Conservation (phyloP, 2,888 invertebrate species). For the Drosophila austrosaltans region DNA sequence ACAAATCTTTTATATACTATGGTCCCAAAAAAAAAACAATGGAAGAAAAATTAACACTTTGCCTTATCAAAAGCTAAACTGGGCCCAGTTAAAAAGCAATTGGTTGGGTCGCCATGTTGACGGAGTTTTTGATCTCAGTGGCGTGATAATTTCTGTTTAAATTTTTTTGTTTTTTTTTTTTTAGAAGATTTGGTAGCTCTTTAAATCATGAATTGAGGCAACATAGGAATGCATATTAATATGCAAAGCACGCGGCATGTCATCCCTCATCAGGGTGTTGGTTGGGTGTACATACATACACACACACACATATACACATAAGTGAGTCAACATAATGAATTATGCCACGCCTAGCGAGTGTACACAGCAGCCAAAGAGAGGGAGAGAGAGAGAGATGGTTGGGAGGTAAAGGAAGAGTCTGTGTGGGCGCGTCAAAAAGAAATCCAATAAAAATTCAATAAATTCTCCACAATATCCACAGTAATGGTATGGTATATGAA, state of each 20-base stretch:
- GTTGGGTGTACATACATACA: background rate
- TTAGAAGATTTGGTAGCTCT: conserved; percentile 33
- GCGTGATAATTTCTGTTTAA: conserved; percentile 51
- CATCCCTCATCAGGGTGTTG: conserved; percentile 34
- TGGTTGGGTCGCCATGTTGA: conserved; percentile 18
- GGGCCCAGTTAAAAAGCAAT: background rate
- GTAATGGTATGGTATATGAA: background rate
- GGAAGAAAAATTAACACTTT: conserved; percentile 8
- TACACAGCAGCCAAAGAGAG: conserved; percentile 59
- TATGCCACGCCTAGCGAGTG: conserved; percentile 77
- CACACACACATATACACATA: background rate
- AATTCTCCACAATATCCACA: conserved; percentile 65
- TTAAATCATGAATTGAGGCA: conserved; percentile 72
- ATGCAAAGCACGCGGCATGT: conserved; percentile 72
- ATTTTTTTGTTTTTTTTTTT: conserved; percentile 16
- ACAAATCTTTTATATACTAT: background rate
- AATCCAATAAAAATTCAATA: conserved; percentile 80
- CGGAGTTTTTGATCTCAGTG: conserved; percentile 61
- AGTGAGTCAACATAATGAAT: conserved; percentile 74
- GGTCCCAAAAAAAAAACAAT: conserved; percentile 23
- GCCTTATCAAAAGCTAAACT: background rate
- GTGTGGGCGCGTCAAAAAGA: conserved; percentile 44
- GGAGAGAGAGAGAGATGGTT: conserved; percentile 42
- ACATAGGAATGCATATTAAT: conserved; percentile 74
- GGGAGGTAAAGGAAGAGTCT: background rate